Percentiles rank a stretch among this genome's conserved stretches.
phyloP scores from a whole-genome alignment of 2,113 vertebrate species.

The Brachyhypopomus occidentalis region DNA sequence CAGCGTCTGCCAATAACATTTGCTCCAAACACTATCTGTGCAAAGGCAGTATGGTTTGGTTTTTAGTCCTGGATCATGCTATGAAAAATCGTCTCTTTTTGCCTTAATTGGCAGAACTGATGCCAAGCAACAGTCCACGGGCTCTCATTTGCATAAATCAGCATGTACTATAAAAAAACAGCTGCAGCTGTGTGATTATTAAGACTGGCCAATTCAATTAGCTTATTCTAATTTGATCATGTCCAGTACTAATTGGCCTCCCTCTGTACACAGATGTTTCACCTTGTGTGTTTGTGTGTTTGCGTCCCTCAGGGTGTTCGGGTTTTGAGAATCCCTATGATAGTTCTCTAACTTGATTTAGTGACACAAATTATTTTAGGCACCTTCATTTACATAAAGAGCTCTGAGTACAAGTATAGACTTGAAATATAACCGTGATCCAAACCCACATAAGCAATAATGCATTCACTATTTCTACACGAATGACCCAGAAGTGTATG shows the following conservation, averaged over 20 bases:
- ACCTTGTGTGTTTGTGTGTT: background rate
- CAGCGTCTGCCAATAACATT: background rate
- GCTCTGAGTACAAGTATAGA: background rate
- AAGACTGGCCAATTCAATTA: conserved; percentile 56
- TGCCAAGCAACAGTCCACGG: conserved; percentile 1
- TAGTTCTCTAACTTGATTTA: background rate
- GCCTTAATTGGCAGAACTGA: background rate
- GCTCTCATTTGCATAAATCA: conserved; percentile 48
- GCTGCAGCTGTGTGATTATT: conserved; percentile 58
- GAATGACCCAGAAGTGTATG: background rate
- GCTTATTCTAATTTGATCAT: conserved; percentile 55
- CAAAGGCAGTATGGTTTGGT: background rate
- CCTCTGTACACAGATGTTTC: conserved; percentile 36
- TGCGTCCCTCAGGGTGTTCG: background rate
- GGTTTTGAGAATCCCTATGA: conserved; percentile 8
- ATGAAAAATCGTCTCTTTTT: background rate
- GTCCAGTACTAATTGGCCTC: conserved; percentile 44
- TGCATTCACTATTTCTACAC: background rate
- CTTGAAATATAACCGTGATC: too few species aligned
- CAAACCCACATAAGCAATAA: too few species aligned
- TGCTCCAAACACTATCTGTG: background rate
- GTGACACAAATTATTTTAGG: conserved; percentile 25
- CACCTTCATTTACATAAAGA: conserved; percentile 8
- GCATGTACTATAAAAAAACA: conserved; percentile 40
- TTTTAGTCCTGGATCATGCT: background rate